Evolutionary conservation across 2,888 invertebrate genomes (phyloP).

Genomic region (Ochropacha duplaris): DNA sequence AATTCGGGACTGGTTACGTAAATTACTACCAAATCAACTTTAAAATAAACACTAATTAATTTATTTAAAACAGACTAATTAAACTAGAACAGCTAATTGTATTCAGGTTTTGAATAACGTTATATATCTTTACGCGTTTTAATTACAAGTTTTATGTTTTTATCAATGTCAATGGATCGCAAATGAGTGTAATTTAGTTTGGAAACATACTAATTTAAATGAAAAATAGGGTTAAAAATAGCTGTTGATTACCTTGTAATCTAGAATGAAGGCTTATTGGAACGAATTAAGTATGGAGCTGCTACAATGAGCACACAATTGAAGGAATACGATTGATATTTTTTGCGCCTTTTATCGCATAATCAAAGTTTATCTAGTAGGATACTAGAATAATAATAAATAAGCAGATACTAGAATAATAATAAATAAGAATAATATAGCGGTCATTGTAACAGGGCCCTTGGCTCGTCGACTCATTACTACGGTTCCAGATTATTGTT

Average conservation of each 20-base stretch:
- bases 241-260: too few species aligned
- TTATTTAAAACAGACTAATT: neutral
- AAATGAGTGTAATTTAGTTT: neutral
- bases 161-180: neutral
- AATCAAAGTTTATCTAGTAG: too few species aligned
- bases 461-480: conserved; percentile 67
- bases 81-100: neutral
- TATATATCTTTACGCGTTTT: conserved; percentile 2
- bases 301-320: too few species aligned
- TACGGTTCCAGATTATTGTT: conserved; percentile 75
- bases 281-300: too few species aligned
- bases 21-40: neutral
- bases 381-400: too few species aligned
- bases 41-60: neutral
- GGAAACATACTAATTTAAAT: neutral
- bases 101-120: neutral
- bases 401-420: too few species aligned
- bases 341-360: too few species aligned
- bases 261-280: too few species aligned
- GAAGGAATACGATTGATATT: too few species aligned
- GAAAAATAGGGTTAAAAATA: neutral
- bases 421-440: neutral
- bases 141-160: neutral
- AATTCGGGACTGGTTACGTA: neutral
- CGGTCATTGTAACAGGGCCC: conserved; percentile 40